Base-by-base conservation (phyloP, 2,797 vertebrate species). In the Alosa sapidissima region DNA sequence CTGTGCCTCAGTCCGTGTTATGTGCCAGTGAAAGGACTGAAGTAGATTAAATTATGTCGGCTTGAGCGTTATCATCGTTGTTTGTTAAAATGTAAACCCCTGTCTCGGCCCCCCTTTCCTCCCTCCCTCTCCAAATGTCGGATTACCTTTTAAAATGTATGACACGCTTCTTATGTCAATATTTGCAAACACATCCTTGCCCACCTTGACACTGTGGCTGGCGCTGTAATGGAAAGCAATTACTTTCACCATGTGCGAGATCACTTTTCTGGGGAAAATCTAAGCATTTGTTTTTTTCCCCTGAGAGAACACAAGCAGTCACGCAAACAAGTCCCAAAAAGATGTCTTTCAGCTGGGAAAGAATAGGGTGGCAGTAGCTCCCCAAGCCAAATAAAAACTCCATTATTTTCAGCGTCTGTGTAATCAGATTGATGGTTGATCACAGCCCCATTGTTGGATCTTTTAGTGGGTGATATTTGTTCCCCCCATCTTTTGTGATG, bases 221-320 rank as follows among this genome's bases (percentile, higher is more conserved):
- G 41, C 2, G 72, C 16, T 47, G 72, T 78, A 78, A 78, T 78
- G 72, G 68, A 78, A 78, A 78, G 19, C 72, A 78, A 78, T 78
- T 78, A 78, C 72, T 47, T 78, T 75, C 68, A 41, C 36, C 68
- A 75, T 36, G 68, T 75, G 68, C 68, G 45, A 75, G 14, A 36
- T 45, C 14, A 78, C 41, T 41, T 78, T 78, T 78, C 72, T 41
- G 33, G 36, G 72, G 41, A 47, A 21, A 47, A 47, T 78, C 72
- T 78, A 78, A 41, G 19, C 72, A 47, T 36, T 72, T 72, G 10
- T 19, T 47, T 78, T 78, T 78, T 78, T n/a, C 11, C 21, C 19
- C 72, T 21, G 16, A 1, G 58, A 78, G 41, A 78, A 78, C 41
- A 41, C 36, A 28, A 21, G 7, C 5, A 78, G 72, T 33, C 72